phyloP scores from a whole-genome alignment of 2,113 vertebrate genomes.

The Eurystomus gularis region DNA sequence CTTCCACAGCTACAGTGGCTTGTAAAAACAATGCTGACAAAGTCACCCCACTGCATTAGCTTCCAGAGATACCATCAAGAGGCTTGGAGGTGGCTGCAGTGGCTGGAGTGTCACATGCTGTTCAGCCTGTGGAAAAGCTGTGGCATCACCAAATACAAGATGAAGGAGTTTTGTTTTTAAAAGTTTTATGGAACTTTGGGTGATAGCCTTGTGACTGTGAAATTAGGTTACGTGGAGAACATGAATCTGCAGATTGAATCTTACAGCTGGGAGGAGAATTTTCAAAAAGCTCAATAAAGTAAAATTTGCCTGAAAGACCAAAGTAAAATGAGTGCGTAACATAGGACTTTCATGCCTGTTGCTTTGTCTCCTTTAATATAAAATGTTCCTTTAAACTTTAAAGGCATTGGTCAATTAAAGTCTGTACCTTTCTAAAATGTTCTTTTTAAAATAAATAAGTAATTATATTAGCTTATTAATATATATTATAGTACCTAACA shows the following conservation, averaged over 20 bases:
- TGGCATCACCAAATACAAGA: not conserved
- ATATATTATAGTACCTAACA: not conserved
- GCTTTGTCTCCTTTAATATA: not conserved
- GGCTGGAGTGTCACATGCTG: not conserved
- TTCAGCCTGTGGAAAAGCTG: not conserved
- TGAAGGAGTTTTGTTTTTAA: not conserved
- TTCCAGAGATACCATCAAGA: not conserved
- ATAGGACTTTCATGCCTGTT: not conserved
- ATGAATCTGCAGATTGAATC: not conserved
- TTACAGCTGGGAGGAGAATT: not conserved
- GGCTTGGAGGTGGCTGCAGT: not conserved
- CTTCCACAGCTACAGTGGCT: not conserved
- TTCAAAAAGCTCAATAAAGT: not conserved
- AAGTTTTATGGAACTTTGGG: not conserved
- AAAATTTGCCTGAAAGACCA: not conserved
- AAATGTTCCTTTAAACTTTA: not conserved
- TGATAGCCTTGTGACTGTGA: not conserved
- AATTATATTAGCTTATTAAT: not conserved
- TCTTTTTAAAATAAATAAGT: not conserved
- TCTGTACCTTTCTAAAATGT: not conserved
- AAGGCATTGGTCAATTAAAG: not conserved
- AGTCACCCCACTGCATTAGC: not conserved
- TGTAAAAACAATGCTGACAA: not conserved
- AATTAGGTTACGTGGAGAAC: not conserved
- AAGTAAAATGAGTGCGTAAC: not conserved